Evolutionary conservation across 2,113 vertebrate genomes (phyloP), one percentile per base, ranked within the genome.

Genomic region (Myotis lucifugus): DNA sequence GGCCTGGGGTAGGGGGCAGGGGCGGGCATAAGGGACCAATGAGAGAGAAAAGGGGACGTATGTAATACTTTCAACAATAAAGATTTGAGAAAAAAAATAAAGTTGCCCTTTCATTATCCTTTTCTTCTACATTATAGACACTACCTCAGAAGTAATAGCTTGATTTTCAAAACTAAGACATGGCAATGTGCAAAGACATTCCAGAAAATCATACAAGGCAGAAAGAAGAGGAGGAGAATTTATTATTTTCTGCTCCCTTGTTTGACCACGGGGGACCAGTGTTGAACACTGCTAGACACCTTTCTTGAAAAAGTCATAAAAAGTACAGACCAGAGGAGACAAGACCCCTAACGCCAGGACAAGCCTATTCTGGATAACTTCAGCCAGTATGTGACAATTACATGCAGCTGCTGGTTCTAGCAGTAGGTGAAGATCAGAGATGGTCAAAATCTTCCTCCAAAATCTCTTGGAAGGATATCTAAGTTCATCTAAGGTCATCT

Each of bases 111-210:
- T 89, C 67, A 9, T 46, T 67, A 37, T 64, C 40, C 54, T 88
- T 91, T n/a, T 82, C 19, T 94, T 86, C 61, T 87, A 67, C 2
- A 50, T 42, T 66, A 52, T 6, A 69, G 48, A 77, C 40, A 50
- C 72, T 82, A 81, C 48, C 17, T 78, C 40, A 59, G 50, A 34
- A 70, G 18, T 50, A 70, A 93, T n/a, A 46, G 8, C 40, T 85
- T 94, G 21, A 86, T 81, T 93, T 91, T 91, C 79, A 85, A 93
- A 93, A 82, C 50, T 72, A 84, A 88, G 56, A 54, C n/a, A 78
- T 0, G n/a, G 17, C 25, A 64, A 77, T 12, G 1, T 81, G 7
- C 19, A 76, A 81, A 64, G 77, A 81, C 56, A 18, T 79, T 54
- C 76, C 56, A 42, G 81, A 92, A 87, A 73, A 32, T 52, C 42